phyloP scores from a whole-genome alignment of 2,113 vertebrate species.

The Camelus bactrianus region DNA sequence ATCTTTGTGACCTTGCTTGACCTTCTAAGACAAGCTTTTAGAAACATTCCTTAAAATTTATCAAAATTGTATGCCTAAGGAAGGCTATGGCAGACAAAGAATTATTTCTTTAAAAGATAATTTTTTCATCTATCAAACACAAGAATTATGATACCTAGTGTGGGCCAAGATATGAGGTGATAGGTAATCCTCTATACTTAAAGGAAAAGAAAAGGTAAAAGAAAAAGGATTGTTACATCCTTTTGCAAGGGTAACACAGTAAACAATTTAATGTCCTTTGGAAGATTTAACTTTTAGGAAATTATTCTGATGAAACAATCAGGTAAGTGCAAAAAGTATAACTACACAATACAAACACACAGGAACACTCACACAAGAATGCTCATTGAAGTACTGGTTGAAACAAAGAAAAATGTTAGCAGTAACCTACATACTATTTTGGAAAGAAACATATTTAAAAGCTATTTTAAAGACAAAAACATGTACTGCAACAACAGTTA shows the following conservation, averaged over 20 bases:
- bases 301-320: slow-evolving; percentile 35
- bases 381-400: not conserved
- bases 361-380: not conserved
- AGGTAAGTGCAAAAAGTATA: slow-evolving; percentile 5
- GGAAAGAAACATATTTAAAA: slow-evolving; percentile 14
- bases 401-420: not conserved
- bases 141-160: not conserved
- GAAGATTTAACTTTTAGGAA: not conserved
- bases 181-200: not conserved
- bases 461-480: slow-evolving; percentile 31
- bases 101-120: not conserved
- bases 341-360: not conserved
- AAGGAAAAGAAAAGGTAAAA: not conserved
- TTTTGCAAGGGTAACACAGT: slow-evolving; percentile 1
- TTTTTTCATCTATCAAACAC: not conserved
- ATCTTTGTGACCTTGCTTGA: slow-evolving; percentile 28
- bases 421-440: not conserved
- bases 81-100: not conserved
- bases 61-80: not conserved
- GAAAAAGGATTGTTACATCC: not conserved
- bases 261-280: not conserved
- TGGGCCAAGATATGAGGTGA: not conserved
- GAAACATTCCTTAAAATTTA: slow-evolving; percentile 18
- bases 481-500: not conserved
- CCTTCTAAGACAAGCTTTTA: slow-evolving; percentile 23